Evolutionary conservation across 2,797 vertebrate species (phyloP), one percentile per base, ranked within the genome.

Genomic region (Novumbra hubbsi): DNA sequence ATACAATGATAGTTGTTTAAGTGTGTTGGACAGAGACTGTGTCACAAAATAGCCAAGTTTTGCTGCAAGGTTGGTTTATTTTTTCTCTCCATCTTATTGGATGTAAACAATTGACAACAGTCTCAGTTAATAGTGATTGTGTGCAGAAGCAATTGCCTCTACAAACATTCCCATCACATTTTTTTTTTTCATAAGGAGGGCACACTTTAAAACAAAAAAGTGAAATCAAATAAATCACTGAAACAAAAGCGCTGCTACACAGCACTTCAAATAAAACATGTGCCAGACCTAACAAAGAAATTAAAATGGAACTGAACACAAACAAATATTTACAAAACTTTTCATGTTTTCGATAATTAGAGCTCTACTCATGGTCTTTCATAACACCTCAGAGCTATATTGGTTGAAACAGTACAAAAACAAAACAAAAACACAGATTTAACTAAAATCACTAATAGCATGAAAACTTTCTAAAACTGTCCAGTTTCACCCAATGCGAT

Each of bases 61-160:
- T 12, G 14, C n/a, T 1, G 21, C 55, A 60, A 60, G 21, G 21
- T 24, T 12, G 3, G 9, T 24, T 11, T 60, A 24, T 45, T 45
- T 41, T 14, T 45, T 45, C 41, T 45, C 12, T 45, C 41, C 9
- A 14, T 45, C 12, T 45, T 5, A 60, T 55, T 55, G n/a, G 9
- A 27, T 3, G 52, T 81, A 78, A 76, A 82, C 85, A 83, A 3
- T 64, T 76, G 68, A 72, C 41, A 45, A 71, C 38, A 38, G 30
- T 38, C 14, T 41, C 11, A 73, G 16, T 60, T 34, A 50, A 19
- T 17, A n/a, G 16, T n/a, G 17, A 49, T 9, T 57, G 5, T n/a
- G 52, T 70, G 21, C 38, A 74, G 30, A 34, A 6, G 32, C 24
- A 66, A 74, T 28, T n/a, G 68, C 32, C 73, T 14, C 55, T 28